phyloP scores from a whole-genome alignment of 2,797 vertebrate genomes.

The Cirrhinus mrigala region DNA sequence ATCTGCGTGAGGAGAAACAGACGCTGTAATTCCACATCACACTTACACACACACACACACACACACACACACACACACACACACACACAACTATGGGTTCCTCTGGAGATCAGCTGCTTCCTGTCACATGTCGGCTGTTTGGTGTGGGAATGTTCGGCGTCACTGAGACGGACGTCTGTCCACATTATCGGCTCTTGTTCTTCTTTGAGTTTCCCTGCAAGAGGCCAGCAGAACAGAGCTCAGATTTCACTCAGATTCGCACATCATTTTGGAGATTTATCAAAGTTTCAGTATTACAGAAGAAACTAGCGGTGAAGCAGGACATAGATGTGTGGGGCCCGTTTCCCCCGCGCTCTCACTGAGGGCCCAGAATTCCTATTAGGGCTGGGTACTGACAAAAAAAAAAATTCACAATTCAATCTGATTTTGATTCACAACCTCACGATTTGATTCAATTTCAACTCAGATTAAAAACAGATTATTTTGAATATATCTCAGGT shows the following conservation, averaged over 20 bases:
- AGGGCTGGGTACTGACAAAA: not conserved
- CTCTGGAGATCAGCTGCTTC: not conserved
- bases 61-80: not conserved
- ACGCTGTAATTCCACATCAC: not conserved
- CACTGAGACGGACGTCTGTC: slow-evolving; percentile 53
- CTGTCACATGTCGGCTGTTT: slow-evolving; percentile 54
- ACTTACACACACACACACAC: slow-evolving; percentile 9
- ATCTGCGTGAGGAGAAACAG: not conserved
- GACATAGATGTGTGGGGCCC: too few relatives aligned
- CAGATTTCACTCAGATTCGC: not conserved
- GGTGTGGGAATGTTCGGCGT: slow-evolving; percentile 56
- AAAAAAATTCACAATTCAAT: too few relatives aligned
- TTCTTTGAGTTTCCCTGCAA: slow-evolving; percentile 94
- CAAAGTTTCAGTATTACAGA: not conserved
- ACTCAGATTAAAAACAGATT: too few relatives aligned
- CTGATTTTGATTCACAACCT: not conserved
- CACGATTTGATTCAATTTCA: not conserved
- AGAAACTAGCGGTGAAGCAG: too few relatives aligned
- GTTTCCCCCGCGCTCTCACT: too few relatives aligned
- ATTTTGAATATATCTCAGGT: not conserved
- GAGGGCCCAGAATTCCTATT: too few relatives aligned
- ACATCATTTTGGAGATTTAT: not conserved
- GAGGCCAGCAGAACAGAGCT: slow-evolving; percentile 32
- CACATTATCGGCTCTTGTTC: slow-evolving; percentile 91
- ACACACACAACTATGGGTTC: slow-evolving; percentile 8